Evolutionary conservation across 30 jellyfish, hydroid and myxozoan species (phyloP), one percentile per base, ranked within the genome.

Genomic region (Calvadosia cruxmelitensis): DNA sequence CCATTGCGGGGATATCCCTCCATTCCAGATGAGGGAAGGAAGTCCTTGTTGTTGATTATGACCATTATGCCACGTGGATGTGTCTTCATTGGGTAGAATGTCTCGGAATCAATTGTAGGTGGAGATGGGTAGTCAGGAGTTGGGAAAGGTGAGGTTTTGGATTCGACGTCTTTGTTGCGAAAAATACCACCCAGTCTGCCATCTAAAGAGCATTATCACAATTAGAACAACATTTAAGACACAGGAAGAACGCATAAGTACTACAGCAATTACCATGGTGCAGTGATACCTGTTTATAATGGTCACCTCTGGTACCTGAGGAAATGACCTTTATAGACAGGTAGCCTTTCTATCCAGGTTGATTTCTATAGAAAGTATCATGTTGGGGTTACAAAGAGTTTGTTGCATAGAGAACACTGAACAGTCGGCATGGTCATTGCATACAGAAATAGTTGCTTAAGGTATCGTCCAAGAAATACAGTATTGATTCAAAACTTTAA

Each of bases 1-100:
- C 97, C 97, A 61, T 88, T 88, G 28, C 97, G 84, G 0, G 95
- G 87, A 64, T 88, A 88, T 27, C 53, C 51, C 63, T 76, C 95
- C 97, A 88, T 88, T 2, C 95, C 95, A 33, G 97, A 88, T 0
- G 89, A 73, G 12, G 95, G 93, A 50, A 88, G 75, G 73, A 88
- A 88, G 24, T 81, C 82, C 67, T 79, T 78, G 61, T 88, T 88
- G 68, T 88, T 88, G 10, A 88, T 53, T 1, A 88, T 81, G 7
- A 88, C 50, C 30, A 88, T 73, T 2, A 64, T 26, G 20, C 97
- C 97, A 33, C 97, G 63, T n/a, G 95, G 97, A 52, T 53, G 53
- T 49, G 67, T 75, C 33, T 81, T 80, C 98, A 89, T 89, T 3
- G 86, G 30, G 50, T 89, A 81, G 63, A 31, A 89, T 12, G 49